These are phyloP conservation scores for Acrobasis repandana DNA, from an alignment of 2,888 invertebrate genomes.

Conservation along the genomic window DNA sequence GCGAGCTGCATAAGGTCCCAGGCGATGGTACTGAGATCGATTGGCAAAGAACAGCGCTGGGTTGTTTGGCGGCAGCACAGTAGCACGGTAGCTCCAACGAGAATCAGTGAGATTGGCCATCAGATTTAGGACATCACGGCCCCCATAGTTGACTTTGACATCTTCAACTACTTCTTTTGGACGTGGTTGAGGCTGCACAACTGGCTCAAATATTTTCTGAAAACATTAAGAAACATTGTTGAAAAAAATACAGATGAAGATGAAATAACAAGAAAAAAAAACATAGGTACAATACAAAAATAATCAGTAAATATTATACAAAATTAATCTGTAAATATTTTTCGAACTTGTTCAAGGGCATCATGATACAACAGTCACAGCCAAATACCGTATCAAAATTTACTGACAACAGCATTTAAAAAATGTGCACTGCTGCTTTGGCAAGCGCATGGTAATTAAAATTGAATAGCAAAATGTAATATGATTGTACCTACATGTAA, in stretches of 20 bases:
- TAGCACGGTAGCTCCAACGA: slow-evolving; percentile 81
- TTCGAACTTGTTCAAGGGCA: not conserved
- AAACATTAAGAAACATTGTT: slow-evolving; percentile 33
- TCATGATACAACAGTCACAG: not conserved
- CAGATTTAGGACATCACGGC: slow-evolving; percentile 84
- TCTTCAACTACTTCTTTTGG: slow-evolving; percentile 65
- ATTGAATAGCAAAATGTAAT: slow-evolving; percentile 18
- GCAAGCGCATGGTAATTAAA: slow-evolving; percentile 14
- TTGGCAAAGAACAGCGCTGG: slow-evolving; percentile 84
- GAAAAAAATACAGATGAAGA: not conserved
- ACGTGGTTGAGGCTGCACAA: slow-evolving; percentile 73
- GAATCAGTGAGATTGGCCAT: slow-evolving; percentile 79
- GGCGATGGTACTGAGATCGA: slow-evolving; percentile 84
- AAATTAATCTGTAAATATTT: not conserved
- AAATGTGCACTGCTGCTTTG: slow-evolving; percentile 13
- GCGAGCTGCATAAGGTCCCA: slow-evolving; percentile 79
- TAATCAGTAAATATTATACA: not conserved
- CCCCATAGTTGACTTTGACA: slow-evolving; percentile 73
- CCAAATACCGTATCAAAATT: slow-evolving; percentile 10
- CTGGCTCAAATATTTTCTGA: slow-evolving; percentile 74
- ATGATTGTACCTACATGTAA: slow-evolving; percentile 6
- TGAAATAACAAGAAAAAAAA: not conserved
- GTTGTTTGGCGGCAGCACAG: slow-evolving; percentile 81
- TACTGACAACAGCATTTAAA: slow-evolving; percentile 22
- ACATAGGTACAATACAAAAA: too few species aligned